Percentiles rank a stretch among this genome's conserved stretches.
Evolutionary conservation across 1,140 invertebrate species (phyloP).

Genomic region (Anoplolepis gracilipes): DNA sequence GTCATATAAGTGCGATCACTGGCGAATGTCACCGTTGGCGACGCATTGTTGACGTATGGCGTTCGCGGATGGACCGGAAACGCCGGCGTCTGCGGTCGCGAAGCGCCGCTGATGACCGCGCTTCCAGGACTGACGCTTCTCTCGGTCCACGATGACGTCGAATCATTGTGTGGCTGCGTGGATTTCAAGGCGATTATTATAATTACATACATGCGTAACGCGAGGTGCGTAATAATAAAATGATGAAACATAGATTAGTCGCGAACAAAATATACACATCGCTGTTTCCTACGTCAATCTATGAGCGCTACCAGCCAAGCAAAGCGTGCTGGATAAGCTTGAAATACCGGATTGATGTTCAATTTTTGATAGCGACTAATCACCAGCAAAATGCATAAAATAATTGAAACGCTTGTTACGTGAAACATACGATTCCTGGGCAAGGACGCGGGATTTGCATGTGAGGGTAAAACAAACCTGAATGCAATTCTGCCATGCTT

Average conservation of each 20-base stretch:
- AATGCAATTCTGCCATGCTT: constrained; percentile 83
- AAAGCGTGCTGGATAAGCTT: constrained; percentile 43
- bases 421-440: neutral
- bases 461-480: constrained; percentile 82
- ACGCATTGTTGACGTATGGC: constrained; percentile 90
- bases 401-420: constrained; percentile 75
- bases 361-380: constrained; percentile 10
- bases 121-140: constrained; percentile 87
- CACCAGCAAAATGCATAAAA: constrained; percentile 10
- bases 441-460: constrained; percentile 4
- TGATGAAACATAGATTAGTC: constrained; percentile 30
- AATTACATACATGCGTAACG: neutral
- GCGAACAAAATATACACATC: constrained; percentile 3
- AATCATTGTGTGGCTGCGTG: constrained; percentile 88
- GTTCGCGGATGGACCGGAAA: constrained; percentile 96
- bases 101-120: constrained; percentile 83
- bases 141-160: constrained; percentile 88
- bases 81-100: constrained; percentile 93
- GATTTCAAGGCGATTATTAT: constrained; percentile 33
- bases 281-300: constrained; percentile 19
- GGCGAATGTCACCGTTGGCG: constrained; percentile 87
- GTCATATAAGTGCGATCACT: constrained; percentile 78
- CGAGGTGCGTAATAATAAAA: neutral
- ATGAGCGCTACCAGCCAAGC: constrained; percentile 51
- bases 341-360: constrained; percentile 17